A percentile compares a stretch with the other conserved stretches of the same genome.
Evolutionary conservation across 1,140 invertebrate genomes (phyloP).

Genomic region (Drosophila athabasca): DNA sequence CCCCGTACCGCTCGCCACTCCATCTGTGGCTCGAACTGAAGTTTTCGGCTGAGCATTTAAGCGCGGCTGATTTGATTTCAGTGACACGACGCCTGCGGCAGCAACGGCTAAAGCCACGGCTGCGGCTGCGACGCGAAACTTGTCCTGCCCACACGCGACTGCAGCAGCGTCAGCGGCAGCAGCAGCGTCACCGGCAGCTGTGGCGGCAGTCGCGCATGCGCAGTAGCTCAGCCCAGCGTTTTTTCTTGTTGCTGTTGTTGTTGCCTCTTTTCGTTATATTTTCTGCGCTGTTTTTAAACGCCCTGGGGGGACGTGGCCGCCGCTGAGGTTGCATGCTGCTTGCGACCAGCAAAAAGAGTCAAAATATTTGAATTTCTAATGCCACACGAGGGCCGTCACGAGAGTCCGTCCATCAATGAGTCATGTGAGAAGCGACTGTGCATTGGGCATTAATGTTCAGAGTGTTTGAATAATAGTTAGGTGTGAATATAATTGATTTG

Average conservation of each 20-base stretch:
- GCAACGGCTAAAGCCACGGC: conserved; percentile 17
- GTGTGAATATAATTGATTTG: too few relatives aligned
- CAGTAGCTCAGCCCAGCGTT: conserved; percentile 42
- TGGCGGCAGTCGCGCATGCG: conserved; percentile 44
- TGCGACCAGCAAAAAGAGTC: conserved; percentile 40
- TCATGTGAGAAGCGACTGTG: conserved; percentile 12
- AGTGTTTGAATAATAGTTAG: too few relatives aligned
- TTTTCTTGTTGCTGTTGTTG: conserved; percentile 31
- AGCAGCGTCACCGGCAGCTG: conserved; percentile 1
- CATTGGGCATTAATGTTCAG: conserved; percentile 17
- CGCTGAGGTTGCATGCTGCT: conserved; percentile 55
- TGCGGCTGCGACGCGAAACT: conserved; percentile 36
- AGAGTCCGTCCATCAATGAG: conserved; percentile 38
- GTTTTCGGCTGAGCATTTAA: conserved; percentile 79
- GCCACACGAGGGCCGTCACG: conserved; percentile 60
- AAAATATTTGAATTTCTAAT: conserved; percentile 81
- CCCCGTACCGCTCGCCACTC: conserved; percentile 8
- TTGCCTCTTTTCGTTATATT: conserved; percentile 35
- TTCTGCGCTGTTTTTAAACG: conserved; percentile 61
- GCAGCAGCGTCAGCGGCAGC: conserved; percentile 19
- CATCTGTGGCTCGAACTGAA: conserved; percentile 55
- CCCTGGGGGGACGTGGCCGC: conserved; percentile 52
- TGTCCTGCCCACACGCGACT: conserved; percentile 58
- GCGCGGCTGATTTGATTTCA: conserved; percentile 79
- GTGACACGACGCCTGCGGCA: conserved; percentile 75